A percentile compares a stretch with the other conserved stretches of the same genome.
These are phyloP conservation scores for Ictidomys tridecemlineatus DNA, from an alignment of 2,113 vertebrate genomes.

Conservation along the genomic window DNA sequence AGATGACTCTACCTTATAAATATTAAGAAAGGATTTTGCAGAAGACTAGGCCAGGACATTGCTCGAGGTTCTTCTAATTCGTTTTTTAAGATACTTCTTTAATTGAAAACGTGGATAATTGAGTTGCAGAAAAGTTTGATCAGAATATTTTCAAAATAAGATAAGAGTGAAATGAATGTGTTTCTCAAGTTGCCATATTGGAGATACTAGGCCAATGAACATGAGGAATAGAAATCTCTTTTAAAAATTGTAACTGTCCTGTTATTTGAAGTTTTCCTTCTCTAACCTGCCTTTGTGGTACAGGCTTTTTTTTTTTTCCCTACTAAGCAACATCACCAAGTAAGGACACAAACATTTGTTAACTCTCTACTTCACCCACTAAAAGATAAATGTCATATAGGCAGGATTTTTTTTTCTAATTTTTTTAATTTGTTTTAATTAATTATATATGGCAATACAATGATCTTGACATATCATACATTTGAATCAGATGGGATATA, in stretches of 20 bases:
- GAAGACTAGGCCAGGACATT: neutral
- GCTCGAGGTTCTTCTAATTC: neutral
- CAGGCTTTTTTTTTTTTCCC: neutral
- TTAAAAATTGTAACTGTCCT: neutral
- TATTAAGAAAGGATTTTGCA: neutral
- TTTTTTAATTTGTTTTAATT: too few species aligned
- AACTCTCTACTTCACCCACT: neutral
- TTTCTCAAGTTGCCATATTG: neutral
- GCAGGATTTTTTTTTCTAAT: neutral
- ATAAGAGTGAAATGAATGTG: neutral
- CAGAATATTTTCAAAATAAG: neutral
- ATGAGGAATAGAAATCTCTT: neutral
- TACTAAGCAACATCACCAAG: neutral
- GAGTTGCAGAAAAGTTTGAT: neutral
- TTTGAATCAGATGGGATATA: too few species aligned
- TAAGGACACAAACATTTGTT: neutral
- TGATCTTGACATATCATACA: too few species aligned
- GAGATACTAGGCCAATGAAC: neutral
- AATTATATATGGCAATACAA: too few species aligned
- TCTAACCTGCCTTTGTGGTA: neutral
- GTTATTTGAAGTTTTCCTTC: neutral
- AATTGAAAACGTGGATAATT: neutral
- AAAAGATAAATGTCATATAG: neutral
- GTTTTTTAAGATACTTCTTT: neutral
- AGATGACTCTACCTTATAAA: neutral